Evolutionary conservation across 2,888 invertebrate genomes (phyloP).

Genomic region (Oscheius sp.): DNA sequence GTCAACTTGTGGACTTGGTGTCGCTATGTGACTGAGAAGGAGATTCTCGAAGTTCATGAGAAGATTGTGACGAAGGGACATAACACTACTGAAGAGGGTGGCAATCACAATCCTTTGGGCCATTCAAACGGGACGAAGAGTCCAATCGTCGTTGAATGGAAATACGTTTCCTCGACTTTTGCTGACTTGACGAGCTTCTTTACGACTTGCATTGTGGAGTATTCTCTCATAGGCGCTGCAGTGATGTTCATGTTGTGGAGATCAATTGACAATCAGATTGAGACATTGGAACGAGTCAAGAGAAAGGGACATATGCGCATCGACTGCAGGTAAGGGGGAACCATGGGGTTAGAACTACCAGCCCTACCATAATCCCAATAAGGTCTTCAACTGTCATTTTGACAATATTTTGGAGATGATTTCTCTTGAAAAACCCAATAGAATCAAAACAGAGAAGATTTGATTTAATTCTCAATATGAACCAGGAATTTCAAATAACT

Average conservation of each 20-base stretch:
- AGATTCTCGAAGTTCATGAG: conserved; percentile 44
- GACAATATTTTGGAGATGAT: too few species aligned
- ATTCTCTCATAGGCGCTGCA: conserved; percentile 66
- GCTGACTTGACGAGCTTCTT: conserved; percentile 68
- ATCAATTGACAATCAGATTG: conserved; percentile 56
- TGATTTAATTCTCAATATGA: too few species aligned
- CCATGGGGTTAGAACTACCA: too few species aligned
- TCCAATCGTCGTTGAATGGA: conserved; percentile 52
- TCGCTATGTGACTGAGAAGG: conserved; percentile 66
- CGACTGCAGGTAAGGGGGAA: conserved; percentile 67
- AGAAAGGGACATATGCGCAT: conserved; percentile 63
- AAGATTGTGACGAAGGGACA: conserved; percentile 35
- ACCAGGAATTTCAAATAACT: too few species aligned
- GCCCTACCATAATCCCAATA: too few species aligned
- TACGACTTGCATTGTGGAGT: conserved; percentile 67
- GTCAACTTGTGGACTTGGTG: conserved; percentile 70
- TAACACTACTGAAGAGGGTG: conserved; percentile 5
- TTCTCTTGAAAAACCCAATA: too few species aligned
- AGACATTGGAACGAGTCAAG: conserved; percentile 36
- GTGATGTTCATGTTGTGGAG: conserved; percentile 68
- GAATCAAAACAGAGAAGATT: too few species aligned
- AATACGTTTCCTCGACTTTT: conserved; percentile 42
- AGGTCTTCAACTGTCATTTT: too few species aligned
- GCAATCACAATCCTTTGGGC: neutral
- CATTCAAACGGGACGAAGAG: neutral